Base-by-base conservation (phyloP, 2,113 vertebrate species). In the Lophius piscatorius region DNA sequence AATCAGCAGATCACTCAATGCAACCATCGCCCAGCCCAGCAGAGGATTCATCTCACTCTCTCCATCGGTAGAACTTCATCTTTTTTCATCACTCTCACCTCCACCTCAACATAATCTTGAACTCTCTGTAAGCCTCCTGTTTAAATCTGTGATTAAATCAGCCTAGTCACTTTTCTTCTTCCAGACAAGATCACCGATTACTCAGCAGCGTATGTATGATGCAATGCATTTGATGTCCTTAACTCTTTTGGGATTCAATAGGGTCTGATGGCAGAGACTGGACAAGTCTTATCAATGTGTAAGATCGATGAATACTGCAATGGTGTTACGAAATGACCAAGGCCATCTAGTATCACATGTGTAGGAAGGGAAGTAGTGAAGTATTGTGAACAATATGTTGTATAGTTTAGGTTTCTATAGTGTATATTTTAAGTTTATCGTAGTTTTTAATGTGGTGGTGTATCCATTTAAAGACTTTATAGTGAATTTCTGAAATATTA, bases 151-250 rank as follows among this genome's bases (percentile, higher is more conserved):
- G 69, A 74, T 67, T 57, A 69, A 42, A 72, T 73, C 54, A 63
- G 22, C 14, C 11, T 50, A 41, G 13, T 62, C 44, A 24, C 14
- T 41, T 55, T 76, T 49, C 61, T 63, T 68, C 48, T 68, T 66
- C 21, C 0, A 3, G 58, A 82, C 70, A 81, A 77, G 65, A 44
- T 10, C 7, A 0, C 52, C 69, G 39, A 80, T 81, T 84, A 62
- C 45, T 62, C 23, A 11, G 24, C 29, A 61, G 31, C 24, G 42
- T 39, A 46, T 40, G 26, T 34, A 41, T 18, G 60, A 46, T 72
- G 55, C 47, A 34, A 42, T 20, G 33, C 35, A 38, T 49, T 64
- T 64, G 50, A 74, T 58, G 31, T 38, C 14, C 74, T 81, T 60
- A 52, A 36, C 38, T 70, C 21, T 55, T 11, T 5, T 45, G 9